A percentile compares a stretch with the other conserved stretches of the same genome.
Conservation (phyloP, 2,113 vertebrate species). For the Leucosticte australis region DNA sequence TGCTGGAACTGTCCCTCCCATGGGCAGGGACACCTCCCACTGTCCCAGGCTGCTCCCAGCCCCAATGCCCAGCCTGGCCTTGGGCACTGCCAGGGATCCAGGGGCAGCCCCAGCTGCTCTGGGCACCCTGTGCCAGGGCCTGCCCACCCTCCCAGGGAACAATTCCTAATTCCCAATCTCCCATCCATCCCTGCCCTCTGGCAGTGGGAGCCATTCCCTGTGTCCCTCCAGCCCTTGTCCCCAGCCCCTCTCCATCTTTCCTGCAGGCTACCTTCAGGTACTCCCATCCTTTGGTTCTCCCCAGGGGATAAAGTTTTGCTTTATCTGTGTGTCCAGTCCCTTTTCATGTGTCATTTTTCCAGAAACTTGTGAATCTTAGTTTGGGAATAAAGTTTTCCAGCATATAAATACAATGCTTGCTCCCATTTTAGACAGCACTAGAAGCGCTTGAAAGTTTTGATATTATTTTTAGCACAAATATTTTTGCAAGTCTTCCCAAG, state of each 20-base stretch:
- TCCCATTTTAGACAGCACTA: neutral
- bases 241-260: neutral
- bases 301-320: neutral
- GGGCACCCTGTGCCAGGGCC: neutral
- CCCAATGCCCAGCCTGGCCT: neutral
- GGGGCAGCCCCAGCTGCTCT: neutral
- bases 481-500: neutral
- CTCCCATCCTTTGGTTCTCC: neutral
- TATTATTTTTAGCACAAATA: constrained; percentile 32
- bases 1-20: accelerated
- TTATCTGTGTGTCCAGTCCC: neutral
- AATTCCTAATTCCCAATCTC: neutral
- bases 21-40: neutral
- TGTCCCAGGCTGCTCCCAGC: neutral
- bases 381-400: neutral
- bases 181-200: neutral
- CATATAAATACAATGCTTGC: neutral
- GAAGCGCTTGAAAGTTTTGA: neutral
- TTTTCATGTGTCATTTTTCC: neutral
- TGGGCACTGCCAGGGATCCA: neutral
- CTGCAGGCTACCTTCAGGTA: neutral
- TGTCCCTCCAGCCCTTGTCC: neutral
- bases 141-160: neutral
- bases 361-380: neutral
- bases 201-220: neutral